A percentile compares a stretch with the other conserved stretches of the same genome.
These are phyloP conservation scores for Nomada flava DNA, from an alignment of 2,888 invertebrate genomes.

Conservation along the genomic window DNA sequence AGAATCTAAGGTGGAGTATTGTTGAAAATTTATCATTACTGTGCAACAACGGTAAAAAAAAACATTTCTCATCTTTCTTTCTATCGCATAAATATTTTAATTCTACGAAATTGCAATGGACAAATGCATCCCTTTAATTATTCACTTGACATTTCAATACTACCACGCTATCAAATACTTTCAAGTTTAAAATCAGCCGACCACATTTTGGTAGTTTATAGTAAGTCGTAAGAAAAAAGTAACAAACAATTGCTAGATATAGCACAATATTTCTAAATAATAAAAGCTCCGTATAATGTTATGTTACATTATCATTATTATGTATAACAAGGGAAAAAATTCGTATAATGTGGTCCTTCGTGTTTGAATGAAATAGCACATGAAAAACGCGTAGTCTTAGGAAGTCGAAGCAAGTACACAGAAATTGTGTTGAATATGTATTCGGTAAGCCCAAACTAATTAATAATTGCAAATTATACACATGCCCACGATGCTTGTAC, in stretches of 20 bases:
- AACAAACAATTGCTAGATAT: slow-evolving; percentile 16
- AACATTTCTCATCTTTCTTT: slow-evolving; percentile 24
- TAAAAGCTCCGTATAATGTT: slow-evolving; percentile 29
- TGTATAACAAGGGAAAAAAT: slow-evolving; percentile 24
- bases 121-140: slow-evolving; percentile 14
- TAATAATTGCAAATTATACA: slow-evolving; percentile 28
- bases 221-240: slow-evolving; percentile 2
- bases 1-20: slow-evolving; percentile 36
- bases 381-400: slow-evolving; percentile 34
- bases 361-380: slow-evolving; percentile 36
- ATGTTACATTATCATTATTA: slow-evolving; percentile 17
- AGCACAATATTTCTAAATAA: slow-evolving; percentile 29
- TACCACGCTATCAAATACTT: slow-evolving; percentile 17
- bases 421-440: slow-evolving; percentile 40
- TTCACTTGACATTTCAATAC: slow-evolving; percentile 12
- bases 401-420: slow-evolving; percentile 52
- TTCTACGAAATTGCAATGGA: slow-evolving; percentile 40
- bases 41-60: slow-evolving; percentile 24
- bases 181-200: background rate
- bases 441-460: slow-evolving; percentile 42
- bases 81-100: slow-evolving; percentile 28
- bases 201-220: slow-evolving; percentile 1
- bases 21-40: slow-evolving; percentile 14
- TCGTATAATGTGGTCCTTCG: slow-evolving; percentile 24
- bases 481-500: slow-evolving; percentile 57